phyloP scores from a whole-genome alignment of 53 echinoderm and acorn worm species.

The Holothuria leucospilota region DNA sequence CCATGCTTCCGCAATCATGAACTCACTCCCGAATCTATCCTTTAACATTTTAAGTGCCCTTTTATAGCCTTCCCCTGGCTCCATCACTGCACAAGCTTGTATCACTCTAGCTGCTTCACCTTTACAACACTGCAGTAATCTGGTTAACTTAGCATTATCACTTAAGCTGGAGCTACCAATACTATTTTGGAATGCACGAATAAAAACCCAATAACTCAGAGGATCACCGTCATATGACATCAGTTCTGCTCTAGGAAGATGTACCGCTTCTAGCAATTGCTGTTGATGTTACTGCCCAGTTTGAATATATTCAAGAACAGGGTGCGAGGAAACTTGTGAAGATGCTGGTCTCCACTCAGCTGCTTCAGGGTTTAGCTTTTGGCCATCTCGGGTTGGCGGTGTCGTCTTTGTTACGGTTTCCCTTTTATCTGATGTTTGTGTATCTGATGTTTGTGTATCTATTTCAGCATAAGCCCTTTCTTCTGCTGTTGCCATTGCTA shows the following conservation, averaged over 20 bases:
- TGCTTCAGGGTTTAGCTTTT: neutral
- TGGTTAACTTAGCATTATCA: constrained; percentile 12
- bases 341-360: neutral
- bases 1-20: constrained; percentile 39
- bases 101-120: constrained; percentile 20
- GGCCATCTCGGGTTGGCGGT: too few relatives aligned
- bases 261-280: constrained; percentile 46
- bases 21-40: constrained; percentile 37
- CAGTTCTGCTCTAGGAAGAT: constrained; percentile 26
- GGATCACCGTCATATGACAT: constrained; percentile 18
- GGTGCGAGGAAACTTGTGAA: neutral
- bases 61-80: constrained; percentile 33
- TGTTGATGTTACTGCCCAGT: constrained; percentile 22
- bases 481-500: constrained; percentile 45
- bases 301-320: neutral
- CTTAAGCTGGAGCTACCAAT: neutral
- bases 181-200: constrained; percentile 17
- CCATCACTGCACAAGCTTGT: constrained; percentile 33
- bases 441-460: neutral
- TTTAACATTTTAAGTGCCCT: constrained; percentile 24
- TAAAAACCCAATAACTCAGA: constrained; percentile 3
- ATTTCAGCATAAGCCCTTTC: constrained; percentile 39
- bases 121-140: constrained; percentile 38
- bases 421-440: too few relatives aligned
- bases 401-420: too few relatives aligned